Evolutionary conservation across 2,888 invertebrate genomes (phyloP).

Genomic region (Subacronicta megacephala): DNA sequence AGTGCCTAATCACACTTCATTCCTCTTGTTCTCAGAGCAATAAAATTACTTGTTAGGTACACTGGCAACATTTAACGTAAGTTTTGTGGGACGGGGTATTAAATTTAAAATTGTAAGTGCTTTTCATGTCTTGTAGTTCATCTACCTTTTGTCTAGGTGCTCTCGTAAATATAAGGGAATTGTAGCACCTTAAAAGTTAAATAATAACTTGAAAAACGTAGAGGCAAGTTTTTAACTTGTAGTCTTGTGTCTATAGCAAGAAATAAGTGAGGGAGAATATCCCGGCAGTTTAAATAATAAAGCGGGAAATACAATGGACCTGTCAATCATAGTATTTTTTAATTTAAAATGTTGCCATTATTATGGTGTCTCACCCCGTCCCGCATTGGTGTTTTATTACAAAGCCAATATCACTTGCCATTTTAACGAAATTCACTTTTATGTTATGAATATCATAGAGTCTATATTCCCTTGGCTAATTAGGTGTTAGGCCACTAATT

Average conservation of each 20-base stretch:
- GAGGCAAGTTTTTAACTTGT: neutral
- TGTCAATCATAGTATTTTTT: slow-evolving; percentile 21
- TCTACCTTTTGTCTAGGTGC: slow-evolving; percentile 41
- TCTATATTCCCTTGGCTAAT: slow-evolving; percentile 57
- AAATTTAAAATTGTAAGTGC: slow-evolving; percentile 34
- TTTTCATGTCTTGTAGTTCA: slow-evolving; percentile 42
- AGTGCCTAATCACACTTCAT: slow-evolving; percentile 34
- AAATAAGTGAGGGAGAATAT: neutral
- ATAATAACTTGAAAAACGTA: slow-evolving; percentile 5
- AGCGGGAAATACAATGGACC: neutral
- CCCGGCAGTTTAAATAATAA: slow-evolving; percentile 1
- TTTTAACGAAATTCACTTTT: slow-evolving; percentile 54
- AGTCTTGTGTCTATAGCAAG: neutral
- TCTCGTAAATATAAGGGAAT: slow-evolving; percentile 23
- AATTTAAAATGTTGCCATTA: slow-evolving; percentile 27
- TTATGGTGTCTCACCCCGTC: slow-evolving; percentile 36
- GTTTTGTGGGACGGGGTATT: slow-evolving; percentile 37
- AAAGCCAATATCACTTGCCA: slow-evolving; percentile 66
- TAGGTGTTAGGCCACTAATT: slow-evolving; percentile 54
- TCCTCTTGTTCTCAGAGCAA: slow-evolving; percentile 43
- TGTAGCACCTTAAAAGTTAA: slow-evolving; percentile 9
- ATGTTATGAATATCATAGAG: slow-evolving; percentile 48
- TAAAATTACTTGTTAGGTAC: slow-evolving; percentile 35
- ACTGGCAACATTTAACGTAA: slow-evolving; percentile 39
- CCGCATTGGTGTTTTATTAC: slow-evolving; percentile 32